Conservation (phyloP, 2,113 vertebrate genomes). For the Thymallus thymallus region DNA sequence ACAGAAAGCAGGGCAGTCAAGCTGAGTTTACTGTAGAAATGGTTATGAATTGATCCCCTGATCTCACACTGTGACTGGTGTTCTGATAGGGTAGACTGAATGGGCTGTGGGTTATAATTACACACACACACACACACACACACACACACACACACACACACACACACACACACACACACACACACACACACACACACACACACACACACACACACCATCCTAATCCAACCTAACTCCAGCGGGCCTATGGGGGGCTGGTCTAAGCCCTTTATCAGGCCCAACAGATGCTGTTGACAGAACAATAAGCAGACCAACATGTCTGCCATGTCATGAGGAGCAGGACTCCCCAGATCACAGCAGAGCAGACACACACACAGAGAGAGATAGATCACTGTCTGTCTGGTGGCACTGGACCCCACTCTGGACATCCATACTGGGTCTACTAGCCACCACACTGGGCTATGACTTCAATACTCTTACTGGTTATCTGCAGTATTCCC, state of each 20-base stretch:
- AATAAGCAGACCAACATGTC: constrained; percentile 59
- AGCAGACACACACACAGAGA: constrained; percentile 20
- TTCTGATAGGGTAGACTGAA: constrained; percentile 37
- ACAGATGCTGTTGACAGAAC: constrained; percentile 75
- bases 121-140: constrained; percentile 29
- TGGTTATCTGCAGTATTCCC: too few species aligned
- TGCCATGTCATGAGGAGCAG: constrained; percentile 47
- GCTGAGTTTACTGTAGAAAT: constrained; percentile 15
- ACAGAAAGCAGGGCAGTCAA: not conserved
- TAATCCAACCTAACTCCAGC: constrained; percentile 59
- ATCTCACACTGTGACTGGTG: constrained; percentile 4
- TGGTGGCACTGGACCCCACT: constrained; percentile 4
- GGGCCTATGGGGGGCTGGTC: constrained; percentile 59
- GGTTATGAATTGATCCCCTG: constrained; percentile 14
- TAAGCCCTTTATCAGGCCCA: constrained; percentile 75
- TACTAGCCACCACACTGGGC: not conserved
- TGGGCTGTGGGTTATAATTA: constrained; percentile 26
- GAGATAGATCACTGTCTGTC: constrained; percentile 49
- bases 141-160: constrained; percentile 38
- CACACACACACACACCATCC: constrained; percentile 23
- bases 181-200: not conserved
- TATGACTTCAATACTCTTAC: too few species aligned
- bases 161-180: constrained; percentile 10
- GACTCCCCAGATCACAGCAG: constrained; percentile 56
- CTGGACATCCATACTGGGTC: constrained; percentile 11